phyloP scores from a whole-genome alignment of 1,140 invertebrate species.

The Bombus soroeensis region DNA sequence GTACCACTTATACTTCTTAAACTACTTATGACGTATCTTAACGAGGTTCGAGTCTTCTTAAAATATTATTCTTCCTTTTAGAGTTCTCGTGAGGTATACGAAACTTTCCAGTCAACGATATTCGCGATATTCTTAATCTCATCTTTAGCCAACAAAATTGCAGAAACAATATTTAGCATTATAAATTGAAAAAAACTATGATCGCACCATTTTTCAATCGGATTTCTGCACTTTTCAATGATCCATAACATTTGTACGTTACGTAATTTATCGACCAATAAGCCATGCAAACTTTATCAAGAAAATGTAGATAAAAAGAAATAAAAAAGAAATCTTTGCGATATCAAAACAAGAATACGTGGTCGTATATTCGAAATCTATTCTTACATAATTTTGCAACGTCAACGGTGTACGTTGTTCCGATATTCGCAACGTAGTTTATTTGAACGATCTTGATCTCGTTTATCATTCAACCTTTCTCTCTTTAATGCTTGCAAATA shows the following conservation, averaged over 20 bases:
- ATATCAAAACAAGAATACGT: neutral
- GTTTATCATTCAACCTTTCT: conserved; percentile 23
- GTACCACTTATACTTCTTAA: neutral
- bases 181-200: neutral
- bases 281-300: neutral
- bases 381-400: conserved; percentile 1
- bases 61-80: neutral
- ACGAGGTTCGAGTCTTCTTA: neutral
- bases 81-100: neutral
- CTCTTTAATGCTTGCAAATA: conserved; percentile 36
- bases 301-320: neutral
- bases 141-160: neutral
- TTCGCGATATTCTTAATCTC: neutral
- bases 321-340: neutral
- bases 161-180: neutral
- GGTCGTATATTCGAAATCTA: neutral
- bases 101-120: neutral
- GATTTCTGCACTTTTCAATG: neutral
- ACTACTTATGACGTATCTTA: neutral
- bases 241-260: neutral
- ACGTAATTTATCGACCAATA: neutral
- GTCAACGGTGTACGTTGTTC: neutral
- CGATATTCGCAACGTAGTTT: conserved; percentile 17
- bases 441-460: conserved; percentile 36
- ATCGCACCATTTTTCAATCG: neutral